Conservation (phyloP, 2,888 invertebrate species). For the Prionchulus punctatus region DNA sequence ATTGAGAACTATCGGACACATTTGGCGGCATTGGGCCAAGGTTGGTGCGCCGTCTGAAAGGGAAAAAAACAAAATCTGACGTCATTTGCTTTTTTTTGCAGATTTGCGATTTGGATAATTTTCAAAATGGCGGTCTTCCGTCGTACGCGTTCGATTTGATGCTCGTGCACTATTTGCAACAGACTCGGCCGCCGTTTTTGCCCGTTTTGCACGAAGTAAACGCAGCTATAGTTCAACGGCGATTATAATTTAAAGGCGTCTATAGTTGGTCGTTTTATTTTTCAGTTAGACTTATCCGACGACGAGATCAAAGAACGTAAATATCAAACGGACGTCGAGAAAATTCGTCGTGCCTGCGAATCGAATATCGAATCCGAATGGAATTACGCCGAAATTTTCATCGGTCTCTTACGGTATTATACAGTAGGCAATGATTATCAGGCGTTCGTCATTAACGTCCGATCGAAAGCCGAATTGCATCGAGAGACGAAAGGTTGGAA, state of each 20-base stretch:
- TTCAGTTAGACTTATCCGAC: background rate
- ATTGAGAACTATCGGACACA: constrained; percentile 6
- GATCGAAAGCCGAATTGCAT: constrained; percentile 16
- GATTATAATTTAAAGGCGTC: background rate
- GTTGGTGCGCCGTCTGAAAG: no score
- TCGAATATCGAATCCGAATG: background rate
- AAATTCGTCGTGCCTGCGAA: background rate
- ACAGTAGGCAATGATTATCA: constrained; percentile 14
- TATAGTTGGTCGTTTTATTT: background rate
- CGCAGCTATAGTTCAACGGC: background rate
- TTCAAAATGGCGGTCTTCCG: constrained; percentile 39
- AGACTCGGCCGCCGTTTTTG: constrained; percentile 29
- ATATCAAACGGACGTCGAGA: background rate
- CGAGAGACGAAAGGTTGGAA: constrained; percentile 30
- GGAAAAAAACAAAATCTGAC: background rate
- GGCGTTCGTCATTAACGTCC: constrained; percentile 21
- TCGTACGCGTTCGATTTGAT: constrained; percentile 39
- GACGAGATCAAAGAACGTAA: no score
- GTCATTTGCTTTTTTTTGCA: constrained; percentile 18
- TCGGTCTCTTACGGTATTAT: constrained; percentile 33
- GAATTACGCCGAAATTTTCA: constrained; percentile 24
- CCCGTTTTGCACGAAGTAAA: constrained; percentile 32
- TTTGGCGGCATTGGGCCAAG: background rate
- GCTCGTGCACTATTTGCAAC: constrained; percentile 41
- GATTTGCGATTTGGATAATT: constrained; percentile 38